These are phyloP conservation scores for Clarias fuscus DNA, from an alignment of 2,797 vertebrate species.

Conservation along the genomic window DNA sequence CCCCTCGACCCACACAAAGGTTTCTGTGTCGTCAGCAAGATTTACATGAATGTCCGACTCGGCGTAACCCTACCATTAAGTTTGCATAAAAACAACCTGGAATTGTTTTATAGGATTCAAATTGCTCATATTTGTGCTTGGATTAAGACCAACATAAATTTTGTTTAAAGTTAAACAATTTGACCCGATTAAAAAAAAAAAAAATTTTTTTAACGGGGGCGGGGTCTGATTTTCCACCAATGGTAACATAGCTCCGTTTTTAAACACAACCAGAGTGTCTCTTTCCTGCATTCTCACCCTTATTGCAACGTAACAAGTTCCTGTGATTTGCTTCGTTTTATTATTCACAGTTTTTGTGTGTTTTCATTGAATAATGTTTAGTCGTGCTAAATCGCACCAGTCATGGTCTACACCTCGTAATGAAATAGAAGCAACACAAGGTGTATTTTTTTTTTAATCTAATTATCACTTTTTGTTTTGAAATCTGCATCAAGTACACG, in stretches of 20 bases:
- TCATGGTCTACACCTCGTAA: background rate
- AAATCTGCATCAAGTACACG: background rate
- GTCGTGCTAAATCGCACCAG: background rate
- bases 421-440: background rate
- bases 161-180: too few species aligned
- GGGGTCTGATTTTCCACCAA: background rate
- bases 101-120: background rate
- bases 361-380: background rate
- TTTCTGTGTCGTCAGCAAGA: background rate
- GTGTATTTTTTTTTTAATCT: background rate
- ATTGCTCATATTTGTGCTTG: background rate
- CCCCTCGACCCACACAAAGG: background rate
- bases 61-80: background rate
- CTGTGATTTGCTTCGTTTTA: background rate
- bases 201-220: background rate
- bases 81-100: background rate
- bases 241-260: background rate
- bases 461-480: background rate
- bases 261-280: background rate
- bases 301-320: background rate
- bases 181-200: too few species aligned
- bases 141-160: background rate
- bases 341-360: background rate
- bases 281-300: background rate
- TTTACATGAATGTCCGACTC: background rate